These are phyloP conservation scores for Rhopalosiphum maidis DNA, from an alignment of 1,140 invertebrate genomes.

Conservation along the genomic window DNA sequence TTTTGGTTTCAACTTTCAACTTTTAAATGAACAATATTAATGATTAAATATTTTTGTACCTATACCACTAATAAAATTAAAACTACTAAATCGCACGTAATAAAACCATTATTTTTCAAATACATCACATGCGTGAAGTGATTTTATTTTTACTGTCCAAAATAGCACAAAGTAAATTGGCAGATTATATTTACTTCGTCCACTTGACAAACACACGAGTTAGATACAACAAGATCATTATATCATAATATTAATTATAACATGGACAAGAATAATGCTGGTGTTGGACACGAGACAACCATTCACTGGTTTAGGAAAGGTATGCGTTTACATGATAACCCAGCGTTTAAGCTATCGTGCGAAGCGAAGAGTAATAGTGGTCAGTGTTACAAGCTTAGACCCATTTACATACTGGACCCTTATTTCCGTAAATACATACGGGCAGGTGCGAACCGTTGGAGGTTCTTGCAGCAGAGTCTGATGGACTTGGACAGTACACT, in stretches of 20 bases:
- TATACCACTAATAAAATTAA: not conserved
- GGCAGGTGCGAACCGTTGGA: slow-evolving; percentile 73
- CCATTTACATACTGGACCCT: slow-evolving; percentile 75
- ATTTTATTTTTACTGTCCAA: not conserved
- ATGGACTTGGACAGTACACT: slow-evolving; percentile 72
- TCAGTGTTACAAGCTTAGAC: slow-evolving; percentile 64
- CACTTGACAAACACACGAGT: not conserved
- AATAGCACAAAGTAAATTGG: not conserved
- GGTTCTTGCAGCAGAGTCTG: slow-evolving; percentile 75
- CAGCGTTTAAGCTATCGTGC: slow-evolving; percentile 70
- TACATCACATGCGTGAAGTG: not conserved
- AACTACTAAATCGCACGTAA: not conserved
- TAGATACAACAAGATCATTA: not conserved
- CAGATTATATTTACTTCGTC: not conserved
- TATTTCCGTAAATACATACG: slow-evolving; percentile 70
- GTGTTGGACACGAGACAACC: slow-evolving; percentile 61
- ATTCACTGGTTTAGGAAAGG: slow-evolving; percentile 78
- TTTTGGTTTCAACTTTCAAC: not conserved
- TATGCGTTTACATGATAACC: slow-evolving; percentile 76
- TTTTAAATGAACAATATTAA: not conserved
- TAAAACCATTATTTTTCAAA: not conserved
- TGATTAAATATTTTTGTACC: not conserved
- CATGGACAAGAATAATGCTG: not conserved
- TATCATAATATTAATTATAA: not conserved
- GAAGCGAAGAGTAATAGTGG: slow-evolving; percentile 61